Percentiles rank a stretch among this genome's conserved stretches.
phyloP scores from a whole-genome alignment of 2,797 vertebrate species.

The Paratrypauchen microcephalus region DNA sequence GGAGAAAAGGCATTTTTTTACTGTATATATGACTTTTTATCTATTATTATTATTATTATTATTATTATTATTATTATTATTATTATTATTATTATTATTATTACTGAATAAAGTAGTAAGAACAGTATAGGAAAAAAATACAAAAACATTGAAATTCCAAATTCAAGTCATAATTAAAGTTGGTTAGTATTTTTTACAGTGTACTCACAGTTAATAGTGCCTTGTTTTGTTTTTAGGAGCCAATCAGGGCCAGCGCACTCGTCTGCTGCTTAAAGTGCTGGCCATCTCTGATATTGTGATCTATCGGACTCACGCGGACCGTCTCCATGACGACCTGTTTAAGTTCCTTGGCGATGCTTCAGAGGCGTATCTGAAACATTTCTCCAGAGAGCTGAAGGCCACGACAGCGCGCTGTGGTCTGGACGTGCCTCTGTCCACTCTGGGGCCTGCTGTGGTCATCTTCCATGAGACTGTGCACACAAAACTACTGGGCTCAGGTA shows the following conservation, averaged over 20 bases:
- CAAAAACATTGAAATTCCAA: no score
- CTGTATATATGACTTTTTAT: no score
- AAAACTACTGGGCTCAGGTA: conserved; percentile 93
- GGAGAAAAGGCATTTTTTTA: no score
- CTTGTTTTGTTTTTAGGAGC: conserved; percentile 71
- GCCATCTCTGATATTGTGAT: conserved; percentile 97
- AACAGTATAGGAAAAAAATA: no score
- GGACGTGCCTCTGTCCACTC: conserved; percentile 93
- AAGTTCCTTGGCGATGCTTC: conserved; percentile 99
- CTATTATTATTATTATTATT: no score
- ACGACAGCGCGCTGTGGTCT: conserved; percentile 95
- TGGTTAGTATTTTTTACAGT: no score
- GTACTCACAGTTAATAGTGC: no score
- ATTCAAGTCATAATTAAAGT: no score
- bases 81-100: no score
- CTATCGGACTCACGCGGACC: conserved; percentile 96
- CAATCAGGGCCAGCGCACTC: conserved; percentile 93
- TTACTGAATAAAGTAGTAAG: no score
- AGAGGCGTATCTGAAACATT: conserved; percentile 96
- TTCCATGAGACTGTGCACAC: conserved; percentile 99
- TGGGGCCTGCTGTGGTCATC: conserved; percentile 96
- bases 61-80: no score
- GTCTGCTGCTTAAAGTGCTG: conserved; percentile 94
- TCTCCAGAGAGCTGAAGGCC: conserved; percentile 95
- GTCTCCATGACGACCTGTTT: conserved; percentile 97